phyloP scores from a whole-genome alignment of 2,888 invertebrate genomes.

The Cryptus viduatorius region DNA sequence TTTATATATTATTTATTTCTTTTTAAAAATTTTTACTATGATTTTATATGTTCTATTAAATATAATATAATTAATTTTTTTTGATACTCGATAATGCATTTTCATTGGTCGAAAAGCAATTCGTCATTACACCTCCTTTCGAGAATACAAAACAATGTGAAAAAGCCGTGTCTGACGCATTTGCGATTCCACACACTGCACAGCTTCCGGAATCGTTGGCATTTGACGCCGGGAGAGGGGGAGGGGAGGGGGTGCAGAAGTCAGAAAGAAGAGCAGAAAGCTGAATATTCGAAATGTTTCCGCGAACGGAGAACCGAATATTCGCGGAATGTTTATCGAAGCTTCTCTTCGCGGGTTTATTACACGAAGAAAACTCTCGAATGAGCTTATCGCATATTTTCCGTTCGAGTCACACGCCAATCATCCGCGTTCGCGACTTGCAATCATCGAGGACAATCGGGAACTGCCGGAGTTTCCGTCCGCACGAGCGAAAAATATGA shows the following conservation, averaged over 20 bases:
- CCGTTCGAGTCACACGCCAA: background rate
- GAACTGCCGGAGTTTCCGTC: background rate
- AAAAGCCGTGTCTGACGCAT: background rate
- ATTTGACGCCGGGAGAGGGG: background rate
- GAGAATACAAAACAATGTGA: conserved; percentile 12
- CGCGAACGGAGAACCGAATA: background rate
- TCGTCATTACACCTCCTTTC: background rate
- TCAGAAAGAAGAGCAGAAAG: background rate
- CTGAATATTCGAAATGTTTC: background rate
- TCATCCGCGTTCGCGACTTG: background rate
- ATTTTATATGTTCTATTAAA: background rate
- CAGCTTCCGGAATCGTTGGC: background rate
- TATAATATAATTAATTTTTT: background rate
- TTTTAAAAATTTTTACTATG: too few species aligned
- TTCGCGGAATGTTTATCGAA: background rate
- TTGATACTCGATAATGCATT: background rate
- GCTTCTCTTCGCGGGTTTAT: background rate
- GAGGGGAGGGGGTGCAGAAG: background rate
- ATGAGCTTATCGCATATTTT: background rate
- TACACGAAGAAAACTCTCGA: background rate
- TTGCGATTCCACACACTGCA: background rate
- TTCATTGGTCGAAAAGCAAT: background rate
- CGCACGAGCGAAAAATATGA: background rate
- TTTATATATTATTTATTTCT: too few species aligned
- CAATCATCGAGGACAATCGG: background rate